Evolutionary conservation across 2,113 vertebrate genomes (phyloP).

Genomic region (Sialia sialis): DNA sequence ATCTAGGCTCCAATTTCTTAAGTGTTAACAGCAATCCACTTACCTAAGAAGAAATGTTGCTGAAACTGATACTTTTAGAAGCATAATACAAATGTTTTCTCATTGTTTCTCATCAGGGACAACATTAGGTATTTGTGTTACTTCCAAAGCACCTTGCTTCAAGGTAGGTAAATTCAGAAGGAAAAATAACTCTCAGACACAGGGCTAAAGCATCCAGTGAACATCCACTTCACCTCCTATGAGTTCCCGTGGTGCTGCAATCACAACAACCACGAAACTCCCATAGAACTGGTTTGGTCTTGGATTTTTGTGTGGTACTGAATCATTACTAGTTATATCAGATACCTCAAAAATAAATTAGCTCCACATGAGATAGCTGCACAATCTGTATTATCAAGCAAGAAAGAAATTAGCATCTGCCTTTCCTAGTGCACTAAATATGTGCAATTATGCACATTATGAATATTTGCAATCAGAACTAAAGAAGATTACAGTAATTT

Average conservation of each 20-base stretch:
- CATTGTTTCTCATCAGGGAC: not conserved
- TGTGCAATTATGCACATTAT: not conserved
- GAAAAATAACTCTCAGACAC: not conserved
- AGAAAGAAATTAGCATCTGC: not conserved
- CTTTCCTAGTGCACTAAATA: not conserved
- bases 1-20: not conserved
- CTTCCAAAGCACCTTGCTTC: not conserved
- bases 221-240: not conserved
- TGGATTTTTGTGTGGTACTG: not conserved
- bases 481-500: not conserved
- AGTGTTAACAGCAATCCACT: not conserved
- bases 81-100: not conserved
- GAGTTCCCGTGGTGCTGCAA: not conserved
- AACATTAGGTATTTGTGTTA: not conserved
- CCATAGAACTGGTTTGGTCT: not conserved
- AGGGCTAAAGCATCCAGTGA: not conserved
- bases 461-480: not conserved
- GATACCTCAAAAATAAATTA: not conserved
- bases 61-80: not conserved
- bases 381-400: not conserved
- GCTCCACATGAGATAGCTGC: not conserved
- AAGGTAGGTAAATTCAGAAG: not conserved
- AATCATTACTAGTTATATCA: not conserved
- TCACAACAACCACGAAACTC: not conserved
- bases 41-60: not conserved